Evolutionary conservation across 2,888 invertebrate species (phyloP), one percentile per base, ranked within the genome.

Genomic region (Teleogryllus oceanicus): DNA sequence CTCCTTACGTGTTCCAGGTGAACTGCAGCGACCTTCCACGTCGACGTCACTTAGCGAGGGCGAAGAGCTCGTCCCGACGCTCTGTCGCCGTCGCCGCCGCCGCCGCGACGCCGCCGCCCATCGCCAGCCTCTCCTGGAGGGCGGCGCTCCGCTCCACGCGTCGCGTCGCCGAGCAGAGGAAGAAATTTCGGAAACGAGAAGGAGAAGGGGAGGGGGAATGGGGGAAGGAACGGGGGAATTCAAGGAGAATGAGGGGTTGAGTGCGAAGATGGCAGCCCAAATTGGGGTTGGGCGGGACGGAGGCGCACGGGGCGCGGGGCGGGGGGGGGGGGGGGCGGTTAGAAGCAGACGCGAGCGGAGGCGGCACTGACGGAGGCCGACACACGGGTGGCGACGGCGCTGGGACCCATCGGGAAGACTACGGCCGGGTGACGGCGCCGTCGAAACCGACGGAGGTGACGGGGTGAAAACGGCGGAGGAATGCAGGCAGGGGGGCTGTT

Each of bases 241-340:
- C 76, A 79, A 79, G 79, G 77, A 13, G 49, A 49, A 49, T 77
- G 49, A 37, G 24, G 49, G 75, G 79, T 20, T 49, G 77, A 50
- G 77, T 77, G 79, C 79, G 79, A 77, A 79, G 76, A 79, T 79
- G 79, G 76, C 79, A 76, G 62, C 79, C 79, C 79, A 79, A 79
- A 79, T 77, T 79, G 51, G n/a, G n/a, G n/a, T n/a, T n/a, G n/a
- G n/a, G 51, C 62, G 16, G 16, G 62, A 11, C n/a, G n/a, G 62
- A 62, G 62, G 62, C 62, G n/a, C 13, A 62, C 62, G 62, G 5
- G n/a, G 62, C 16, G 62, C 37, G 62, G 62, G n/a, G n/a, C 62
- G 62, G n/a, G 62, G 4, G 62, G 5, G 62, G 4, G n/a, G 10
- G 62, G 62, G 62, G 3, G n/a, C 62, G 62, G 62, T 62, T 62